Base-by-base conservation (phyloP, 1,140 invertebrate species). In the Leucophenga varia region DNA sequence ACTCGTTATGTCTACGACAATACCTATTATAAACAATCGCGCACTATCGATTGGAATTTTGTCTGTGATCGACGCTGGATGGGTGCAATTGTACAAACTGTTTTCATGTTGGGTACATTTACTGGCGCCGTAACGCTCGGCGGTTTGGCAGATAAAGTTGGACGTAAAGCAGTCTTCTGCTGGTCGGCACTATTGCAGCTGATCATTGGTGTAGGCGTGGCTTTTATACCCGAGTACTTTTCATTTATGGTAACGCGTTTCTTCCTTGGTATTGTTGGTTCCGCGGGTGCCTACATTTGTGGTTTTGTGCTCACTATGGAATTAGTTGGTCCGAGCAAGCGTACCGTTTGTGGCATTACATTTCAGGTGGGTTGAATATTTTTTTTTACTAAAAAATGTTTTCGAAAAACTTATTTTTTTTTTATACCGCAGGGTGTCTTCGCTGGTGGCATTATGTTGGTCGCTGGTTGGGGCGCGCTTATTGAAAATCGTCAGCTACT, bases 51-150 rank as follows among this genome's bases (percentile, higher is more conserved):
- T 77, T 95, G 90, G 89, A 77, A 90, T 61, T 82, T 95, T 25
- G 89, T 95, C 0, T 96, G 93, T 68, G 82, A 88, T 40, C 74
- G 79, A 43, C 78, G 88, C 47, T 94, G 89, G 88, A 85, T 87
- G 80, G 84, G 87, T 3, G 86, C 91, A 1, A 71, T 90, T 10
- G 85, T 88, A 1, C 90, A 94, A 65, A 88, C 80, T 2, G 70
- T 81, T 6, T 95, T 91, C 70, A 95, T 96, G 90, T 79, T 92
- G 46, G 93, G 93, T n/a, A 89, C 92, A 8, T 89, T 95, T 38
- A 79, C 86, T 4, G 92, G 93, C 3, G 89, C 91, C 4, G 82
- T 95, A 1, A 81, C 85, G 0, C 77, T 95, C n/a, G 91, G 92
- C 7, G 86, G 85, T 13, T 71, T 95, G 57, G 90, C 93, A 0